Evolutionary conservation across 2,113 vertebrate species (phyloP).

Genomic region (Psammodynastes pulverulentus): DNA sequence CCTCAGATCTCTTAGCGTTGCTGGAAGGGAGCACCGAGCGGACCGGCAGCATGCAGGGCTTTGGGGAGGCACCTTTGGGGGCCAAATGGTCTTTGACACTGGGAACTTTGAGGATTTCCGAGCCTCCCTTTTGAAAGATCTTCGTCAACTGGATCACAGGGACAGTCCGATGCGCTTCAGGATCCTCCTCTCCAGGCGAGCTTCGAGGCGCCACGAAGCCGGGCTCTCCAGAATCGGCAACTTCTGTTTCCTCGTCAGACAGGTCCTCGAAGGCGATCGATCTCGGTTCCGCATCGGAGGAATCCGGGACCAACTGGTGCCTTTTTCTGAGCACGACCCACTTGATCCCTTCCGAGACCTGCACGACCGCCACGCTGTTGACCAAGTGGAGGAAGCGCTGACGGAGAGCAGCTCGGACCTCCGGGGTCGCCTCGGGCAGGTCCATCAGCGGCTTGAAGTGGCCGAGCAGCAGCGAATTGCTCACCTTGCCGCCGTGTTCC

Average conservation of each 20-base stretch:
- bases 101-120: conserved; percentile 50
- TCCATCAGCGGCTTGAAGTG: conserved; percentile 75
- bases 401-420: conserved; percentile 68
- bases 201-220: neutral
- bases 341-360: conserved; percentile 74
- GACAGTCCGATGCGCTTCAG: neutral
- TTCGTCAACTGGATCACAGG: conserved; percentile 22
- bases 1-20: conserved; percentile 16
- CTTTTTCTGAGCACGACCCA: conserved; percentile 76
- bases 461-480: conserved; percentile 71
- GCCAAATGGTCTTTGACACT: neutral
- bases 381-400: conserved; percentile 81
- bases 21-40: conserved; percentile 62
- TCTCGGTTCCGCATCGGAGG: neutral
- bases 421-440: conserved; percentile 58
- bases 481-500: conserved; percentile 73
- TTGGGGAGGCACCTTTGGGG: conserved; percentile 45
- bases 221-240: neutral
- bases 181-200: neutral
- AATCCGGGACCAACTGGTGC: neutral
- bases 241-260: neutral
- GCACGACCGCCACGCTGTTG: conserved; percentile 80
- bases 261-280: neutral
- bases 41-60: conserved; percentile 79
- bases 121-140: conserved; percentile 37